phyloP scores from a whole-genome alignment of 2,888 invertebrate species.

The Resseliella maxima region DNA sequence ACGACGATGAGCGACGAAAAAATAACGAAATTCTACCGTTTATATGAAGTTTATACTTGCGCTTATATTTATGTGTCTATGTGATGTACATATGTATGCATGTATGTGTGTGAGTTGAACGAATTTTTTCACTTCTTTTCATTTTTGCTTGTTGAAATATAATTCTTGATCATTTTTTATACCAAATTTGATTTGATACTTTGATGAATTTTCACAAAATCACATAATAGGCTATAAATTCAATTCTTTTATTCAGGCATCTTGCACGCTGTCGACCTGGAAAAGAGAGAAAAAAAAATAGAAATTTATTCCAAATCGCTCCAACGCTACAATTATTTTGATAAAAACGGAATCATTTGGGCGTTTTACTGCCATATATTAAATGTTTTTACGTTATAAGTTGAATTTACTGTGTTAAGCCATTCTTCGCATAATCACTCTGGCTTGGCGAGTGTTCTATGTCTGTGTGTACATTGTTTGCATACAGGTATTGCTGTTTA shows the following conservation, averaged over 20 bases:
- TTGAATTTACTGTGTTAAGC: neutral
- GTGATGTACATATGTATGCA: neutral
- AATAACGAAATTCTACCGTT: constrained; percentile 31
- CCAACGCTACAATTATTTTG: constrained; percentile 5
- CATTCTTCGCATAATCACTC: neutral
- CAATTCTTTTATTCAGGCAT: neutral
- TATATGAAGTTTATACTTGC: neutral
- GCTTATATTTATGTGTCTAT: constrained; percentile 8
- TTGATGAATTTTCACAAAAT: constrained; percentile 7
- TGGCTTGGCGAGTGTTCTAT: neutral
- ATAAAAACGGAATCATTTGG: neutral
- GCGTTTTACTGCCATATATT: neutral
- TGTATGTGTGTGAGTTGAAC: neutral
- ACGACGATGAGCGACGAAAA: neutral
- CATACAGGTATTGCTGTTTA: constrained; percentile 35
- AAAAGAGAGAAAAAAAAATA: neutral
- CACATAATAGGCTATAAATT: neutral
- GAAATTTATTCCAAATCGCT: neutral
- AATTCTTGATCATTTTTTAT: neutral
- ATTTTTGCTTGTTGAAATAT: neutral
- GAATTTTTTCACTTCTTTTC: neutral
- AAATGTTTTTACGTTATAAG: neutral
- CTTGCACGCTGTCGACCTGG: neutral
- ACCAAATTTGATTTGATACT: constrained; percentile 39
- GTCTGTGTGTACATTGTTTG: neutral